Evolutionary conservation across 1,140 invertebrate species (phyloP).

Genomic region (Drosophila willistoni): DNA sequence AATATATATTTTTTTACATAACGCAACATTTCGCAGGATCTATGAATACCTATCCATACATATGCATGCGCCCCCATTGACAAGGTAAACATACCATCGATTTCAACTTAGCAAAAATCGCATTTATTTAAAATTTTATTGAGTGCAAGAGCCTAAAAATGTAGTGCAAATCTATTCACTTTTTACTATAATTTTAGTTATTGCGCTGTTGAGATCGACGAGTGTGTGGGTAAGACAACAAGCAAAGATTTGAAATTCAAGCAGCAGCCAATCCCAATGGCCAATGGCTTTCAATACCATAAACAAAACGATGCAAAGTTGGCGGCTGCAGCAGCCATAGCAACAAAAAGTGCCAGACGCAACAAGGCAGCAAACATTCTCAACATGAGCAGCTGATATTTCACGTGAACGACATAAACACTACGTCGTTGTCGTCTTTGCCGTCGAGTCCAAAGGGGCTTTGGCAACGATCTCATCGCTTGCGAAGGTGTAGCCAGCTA

Average conservation of each 20-base stretch:
- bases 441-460: slow-evolving; percentile 21
- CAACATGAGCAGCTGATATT: slow-evolving; percentile 82
- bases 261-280: slow-evolving; percentile 54
- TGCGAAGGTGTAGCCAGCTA: slow-evolving; percentile 67
- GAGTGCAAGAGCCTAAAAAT: slow-evolving; percentile 60
- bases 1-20: no score
- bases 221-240: slow-evolving; percentile 47
- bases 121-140: slow-evolving; percentile 63
- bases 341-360: slow-evolving; percentile 70
- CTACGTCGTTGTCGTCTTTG: slow-evolving; percentile 33
- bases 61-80: neutral
- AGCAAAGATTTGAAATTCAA: slow-evolving; percentile 73
- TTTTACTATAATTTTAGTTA: slow-evolving; percentile 71
- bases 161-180: slow-evolving; percentile 72
- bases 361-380: slow-evolving; percentile 75
- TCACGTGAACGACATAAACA: slow-evolving; percentile 82
- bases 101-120: neutral
- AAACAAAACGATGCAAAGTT: slow-evolving; percentile 70
- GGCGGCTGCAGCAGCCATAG: slow-evolving; percentile 40
- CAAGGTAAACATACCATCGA: no score
- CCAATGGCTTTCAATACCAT: slow-evolving; percentile 73
- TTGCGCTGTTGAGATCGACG: slow-evolving; percentile 36
- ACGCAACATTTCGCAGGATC: no score
- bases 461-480: slow-evolving; percentile 47
- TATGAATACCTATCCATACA: no score